These are phyloP conservation scores for Tympanoctomys barrerae DNA, from an alignment of 2,797 vertebrate species.

Conservation along the genomic window DNA sequence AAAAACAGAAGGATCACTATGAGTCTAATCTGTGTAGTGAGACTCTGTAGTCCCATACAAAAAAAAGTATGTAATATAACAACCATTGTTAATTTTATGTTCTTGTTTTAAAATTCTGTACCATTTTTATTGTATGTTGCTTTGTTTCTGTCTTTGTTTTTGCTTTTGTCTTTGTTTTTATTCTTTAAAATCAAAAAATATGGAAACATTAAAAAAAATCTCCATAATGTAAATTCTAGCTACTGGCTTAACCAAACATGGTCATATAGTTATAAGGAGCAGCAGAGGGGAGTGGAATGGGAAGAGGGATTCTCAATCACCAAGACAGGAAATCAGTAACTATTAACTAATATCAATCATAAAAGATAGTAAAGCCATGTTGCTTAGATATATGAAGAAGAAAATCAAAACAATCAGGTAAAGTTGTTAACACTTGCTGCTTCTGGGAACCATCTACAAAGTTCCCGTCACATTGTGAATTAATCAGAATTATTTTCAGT, in stretches of 20 bases:
- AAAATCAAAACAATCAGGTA: slow-evolving; percentile 36
- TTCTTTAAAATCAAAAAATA: too few species aligned
- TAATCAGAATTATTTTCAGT: slow-evolving; percentile 55
- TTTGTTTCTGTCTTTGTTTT: too few species aligned
- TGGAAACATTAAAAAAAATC: not conserved
- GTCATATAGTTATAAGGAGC: not conserved
- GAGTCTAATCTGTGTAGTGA: too few species aligned
- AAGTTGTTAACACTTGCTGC: slow-evolving; percentile 26
- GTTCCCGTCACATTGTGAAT: not conserved
- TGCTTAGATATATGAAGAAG: slow-evolving; percentile 3
- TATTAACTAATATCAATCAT: slow-evolving; percentile 44
- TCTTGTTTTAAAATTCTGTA: too few species aligned
- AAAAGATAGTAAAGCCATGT: not conserved
- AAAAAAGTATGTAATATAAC: too few species aligned
- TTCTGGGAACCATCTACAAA: slow-evolving; percentile 32
- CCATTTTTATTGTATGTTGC: too few species aligned
- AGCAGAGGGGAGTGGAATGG: not conserved
- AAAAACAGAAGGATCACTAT: too few species aligned
- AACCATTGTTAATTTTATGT: too few species aligned
- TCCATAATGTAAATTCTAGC: not conserved
- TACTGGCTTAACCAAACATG: not conserved
- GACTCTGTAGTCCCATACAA: too few species aligned
- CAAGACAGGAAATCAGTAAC: slow-evolving; percentile 26
- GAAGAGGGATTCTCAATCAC: not conserved
- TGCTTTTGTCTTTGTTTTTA: too few species aligned